Evolutionary conservation across 92 coral and sea anemone genomes (phyloP), one percentile per base, ranked within the genome.

Genomic region (Phenganax stokvisi): DNA sequence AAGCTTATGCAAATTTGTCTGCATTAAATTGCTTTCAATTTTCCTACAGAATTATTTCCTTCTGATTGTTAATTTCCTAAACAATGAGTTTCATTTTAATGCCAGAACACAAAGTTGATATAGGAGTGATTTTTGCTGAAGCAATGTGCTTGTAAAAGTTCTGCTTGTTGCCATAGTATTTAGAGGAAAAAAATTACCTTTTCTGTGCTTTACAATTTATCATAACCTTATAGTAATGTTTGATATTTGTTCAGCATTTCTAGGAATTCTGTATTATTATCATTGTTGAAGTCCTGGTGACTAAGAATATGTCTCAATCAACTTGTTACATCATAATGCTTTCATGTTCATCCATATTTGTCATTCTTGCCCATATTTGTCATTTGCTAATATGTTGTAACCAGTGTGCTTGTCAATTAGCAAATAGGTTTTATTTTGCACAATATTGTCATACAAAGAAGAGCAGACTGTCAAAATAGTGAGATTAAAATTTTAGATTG

Each of bases 1-100:
- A 68, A 12, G 73, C 73, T 37, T 68, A 68, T 68, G 70, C 31
- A 64, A 64, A 64, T 64, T 64, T 37, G 47, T 37, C 47, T 37
- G 47, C 47, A 37, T 37, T 37, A 37, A 37, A 37, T 37, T 37
- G 47, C 47, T 37, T 37, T 37, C 47, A 37, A 37, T 37, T 37
- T 37, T 37, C 3, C 47, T 37, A 5, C 47, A 37, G 47, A 37
- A 61, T 61, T 61, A 25, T 61, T 12, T 61, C 11, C 67, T 61
- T 61, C 8, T 12, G 28, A 7, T 61, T 61, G 20, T 61, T 61
- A 37, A 37, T 37, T 37, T 37, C 47, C 47, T 5, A 37, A 37
- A 37, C 5, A 37, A 37, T 37, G 5, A 37, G 47, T 37, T 37
- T 37, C 47, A 37, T 37, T 37, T 37, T 37, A 37, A 37, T 2